Evolutionary conservation across 2,113 vertebrate species (phyloP).

Genomic region (Ellobius talpinus): DNA sequence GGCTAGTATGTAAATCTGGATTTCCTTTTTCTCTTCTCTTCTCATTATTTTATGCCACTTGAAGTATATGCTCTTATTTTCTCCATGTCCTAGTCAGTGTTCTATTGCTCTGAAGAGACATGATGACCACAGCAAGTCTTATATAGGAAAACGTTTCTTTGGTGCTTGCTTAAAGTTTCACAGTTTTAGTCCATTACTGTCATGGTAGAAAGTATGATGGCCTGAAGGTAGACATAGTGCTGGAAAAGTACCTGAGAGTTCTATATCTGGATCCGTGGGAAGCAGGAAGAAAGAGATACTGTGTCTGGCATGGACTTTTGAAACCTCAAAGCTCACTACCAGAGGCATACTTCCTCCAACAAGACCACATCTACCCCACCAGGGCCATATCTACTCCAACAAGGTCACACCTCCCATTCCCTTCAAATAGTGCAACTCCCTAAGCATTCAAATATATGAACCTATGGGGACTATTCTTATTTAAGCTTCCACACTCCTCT

Average conservation of each 20-base stretch:
- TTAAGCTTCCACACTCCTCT: not conserved
- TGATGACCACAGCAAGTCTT: not conserved
- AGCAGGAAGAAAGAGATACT: not conserved
- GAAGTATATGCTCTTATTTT: not conserved
- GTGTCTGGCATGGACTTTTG: not conserved
- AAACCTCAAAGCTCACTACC: not conserved
- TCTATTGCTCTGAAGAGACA: not conserved
- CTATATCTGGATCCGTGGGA: not conserved
- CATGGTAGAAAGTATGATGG: not conserved
- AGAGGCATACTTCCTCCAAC: not conserved
- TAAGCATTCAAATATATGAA: not conserved
- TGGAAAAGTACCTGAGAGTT: not conserved
- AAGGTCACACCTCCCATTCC: not conserved
- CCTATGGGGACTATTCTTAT: not conserved
- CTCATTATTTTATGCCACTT: not conserved
- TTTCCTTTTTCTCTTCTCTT: not conserved
- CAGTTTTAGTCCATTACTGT: not conserved
- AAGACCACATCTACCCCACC: not conserved
- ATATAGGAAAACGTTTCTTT: not conserved
- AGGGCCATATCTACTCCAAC: not conserved
- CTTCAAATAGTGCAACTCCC: not conserved
- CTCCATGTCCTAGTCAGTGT: not conserved
- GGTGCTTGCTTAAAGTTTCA: not conserved
- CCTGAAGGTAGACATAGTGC: not conserved
- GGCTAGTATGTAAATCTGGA: not conserved